Evolutionary conservation across 2,797 vertebrate genomes (phyloP).

Genomic region (Trichosurus vulpecula): DNA sequence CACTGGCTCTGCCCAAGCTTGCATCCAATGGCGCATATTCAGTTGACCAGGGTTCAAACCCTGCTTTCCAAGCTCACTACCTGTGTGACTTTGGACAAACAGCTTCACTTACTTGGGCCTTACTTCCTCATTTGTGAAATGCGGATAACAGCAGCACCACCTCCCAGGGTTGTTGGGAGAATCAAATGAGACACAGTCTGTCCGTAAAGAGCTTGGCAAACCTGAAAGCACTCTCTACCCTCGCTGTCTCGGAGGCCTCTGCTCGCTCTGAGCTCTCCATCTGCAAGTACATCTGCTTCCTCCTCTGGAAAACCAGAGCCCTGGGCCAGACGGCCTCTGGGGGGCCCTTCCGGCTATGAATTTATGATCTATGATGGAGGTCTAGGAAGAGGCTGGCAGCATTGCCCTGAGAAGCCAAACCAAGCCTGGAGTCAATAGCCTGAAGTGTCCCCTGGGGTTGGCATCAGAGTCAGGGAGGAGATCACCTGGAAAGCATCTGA

Average conservation of each 20-base stretch:
- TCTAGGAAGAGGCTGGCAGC: not conserved
- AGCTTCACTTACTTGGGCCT: not conserved
- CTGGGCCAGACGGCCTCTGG: not conserved
- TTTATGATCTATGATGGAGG: not conserved
- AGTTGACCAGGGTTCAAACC: not conserved
- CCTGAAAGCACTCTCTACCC: not conserved
- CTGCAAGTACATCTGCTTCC: not conserved
- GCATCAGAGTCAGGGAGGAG: not conserved
- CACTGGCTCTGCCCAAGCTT: no score
- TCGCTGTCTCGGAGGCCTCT: not conserved
- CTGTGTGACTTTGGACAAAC: not conserved
- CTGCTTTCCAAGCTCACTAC: not conserved
- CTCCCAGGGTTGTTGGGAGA: not conserved
- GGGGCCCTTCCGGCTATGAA: not conserved
- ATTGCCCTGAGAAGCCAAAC: not conserved
- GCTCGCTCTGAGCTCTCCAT: not conserved
- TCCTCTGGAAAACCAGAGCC: not conserved
- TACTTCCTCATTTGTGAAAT: not conserved
- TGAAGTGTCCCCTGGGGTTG: not conserved
- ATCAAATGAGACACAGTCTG: not conserved
- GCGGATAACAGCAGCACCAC: not conserved
- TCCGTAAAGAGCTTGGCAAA: not conserved
- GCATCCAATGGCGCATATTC: not conserved
- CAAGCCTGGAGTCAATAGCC: not conserved
- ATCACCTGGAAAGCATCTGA: not conserved